phyloP scores from a whole-genome alignment of 2,888 invertebrate species.

The Andrena haemorrhoa region DNA sequence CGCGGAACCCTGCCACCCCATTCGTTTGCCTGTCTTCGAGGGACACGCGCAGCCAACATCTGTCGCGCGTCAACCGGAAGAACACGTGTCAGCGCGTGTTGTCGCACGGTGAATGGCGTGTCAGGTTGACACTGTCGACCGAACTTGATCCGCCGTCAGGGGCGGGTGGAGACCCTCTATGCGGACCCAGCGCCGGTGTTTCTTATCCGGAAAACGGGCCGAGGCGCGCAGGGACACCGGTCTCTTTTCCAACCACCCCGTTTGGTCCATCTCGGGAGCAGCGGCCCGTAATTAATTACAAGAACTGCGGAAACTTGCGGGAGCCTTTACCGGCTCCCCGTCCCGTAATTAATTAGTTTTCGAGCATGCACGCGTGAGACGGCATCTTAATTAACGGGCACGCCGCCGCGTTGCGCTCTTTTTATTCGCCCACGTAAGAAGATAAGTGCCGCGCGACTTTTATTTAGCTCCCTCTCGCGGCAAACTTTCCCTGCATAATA shows the following conservation, averaged over 20 bases:
- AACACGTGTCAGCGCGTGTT: conserved; percentile 75
- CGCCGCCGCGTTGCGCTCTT: neutral
- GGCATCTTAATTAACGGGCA: conserved; percentile 61
- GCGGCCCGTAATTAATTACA: conserved; percentile 45
- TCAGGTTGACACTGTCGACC: conserved; percentile 35
- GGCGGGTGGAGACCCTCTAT: neutral
- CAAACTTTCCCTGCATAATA: conserved; percentile 21
- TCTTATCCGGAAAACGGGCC: conserved; percentile 2
- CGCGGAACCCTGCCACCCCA: conserved; percentile 54
- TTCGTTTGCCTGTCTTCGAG: conserved; percentile 50
- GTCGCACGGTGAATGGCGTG: conserved; percentile 69
- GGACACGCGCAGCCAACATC: conserved; percentile 71
- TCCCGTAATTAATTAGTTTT: conserved; percentile 51
- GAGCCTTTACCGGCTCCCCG: neutral
- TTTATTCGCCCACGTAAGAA: conserved; percentile 27
- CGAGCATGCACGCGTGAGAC: conserved; percentile 50
- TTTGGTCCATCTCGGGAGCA: neutral
- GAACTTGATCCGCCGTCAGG: conserved; percentile 55
- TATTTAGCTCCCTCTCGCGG: conserved; percentile 34
- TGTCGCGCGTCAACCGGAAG: conserved; percentile 71
- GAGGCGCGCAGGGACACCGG: neutral
- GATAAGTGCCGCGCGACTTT: conserved; percentile 44
- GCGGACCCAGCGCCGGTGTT: conserved; percentile 3
- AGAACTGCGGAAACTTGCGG: conserved; percentile 19
- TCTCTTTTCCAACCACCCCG: neutral